Base-by-base conservation (phyloP, 2,888 invertebrate species). In the Aporophyla nigra region DNA sequence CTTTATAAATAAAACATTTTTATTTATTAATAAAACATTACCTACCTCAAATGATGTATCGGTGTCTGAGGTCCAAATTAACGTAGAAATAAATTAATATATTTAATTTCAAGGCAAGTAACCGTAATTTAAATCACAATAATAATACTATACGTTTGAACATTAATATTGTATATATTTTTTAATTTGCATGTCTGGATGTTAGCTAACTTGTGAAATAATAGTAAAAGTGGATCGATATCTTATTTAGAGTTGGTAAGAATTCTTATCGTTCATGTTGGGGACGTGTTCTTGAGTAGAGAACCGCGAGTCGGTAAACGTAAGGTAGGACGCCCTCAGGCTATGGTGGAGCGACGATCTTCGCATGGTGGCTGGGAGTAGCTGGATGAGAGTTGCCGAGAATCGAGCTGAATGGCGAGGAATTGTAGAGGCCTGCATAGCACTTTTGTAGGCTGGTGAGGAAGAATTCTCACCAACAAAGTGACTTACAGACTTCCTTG, bases 11-110 rank as follows among this genome's bases (percentile, higher is more conserved):
- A 66, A 67, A 62, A 62, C 27, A 65, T 63, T 49, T 33, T 16
- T 56, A 3, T 1, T n/a, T 54, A 53, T 49, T 53, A 82, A 67
- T 46, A 66, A 67, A 62, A 62, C 27, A 65, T 63, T 53, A 46
- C 66, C 75, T 81, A 75, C 76, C 75, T 24, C 66, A 78, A 76
- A 66, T 56, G 7, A 33, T 46, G 27, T 10, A 6, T 40, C 21
- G 1, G 27, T 74, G 54, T 81, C 82, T 19, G 1, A 49, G 65
- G 16, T 54, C 16, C 7, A 21, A 70, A 59, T 40, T 19, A 65
- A 46, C 46, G 53, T 21, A 27, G 19, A 46, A 49, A 54, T 73
- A 54, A 51, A 73, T 21, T n/a, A 24, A 21, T 12, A 49, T 54
- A 4, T 61, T 56, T 21, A 40, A 49, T 61, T 49, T 58, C 78